These are phyloP conservation scores for Oostethus manadensis DNA, from an alignment of 2,113 vertebrate species.

Conservation along the genomic window DNA sequence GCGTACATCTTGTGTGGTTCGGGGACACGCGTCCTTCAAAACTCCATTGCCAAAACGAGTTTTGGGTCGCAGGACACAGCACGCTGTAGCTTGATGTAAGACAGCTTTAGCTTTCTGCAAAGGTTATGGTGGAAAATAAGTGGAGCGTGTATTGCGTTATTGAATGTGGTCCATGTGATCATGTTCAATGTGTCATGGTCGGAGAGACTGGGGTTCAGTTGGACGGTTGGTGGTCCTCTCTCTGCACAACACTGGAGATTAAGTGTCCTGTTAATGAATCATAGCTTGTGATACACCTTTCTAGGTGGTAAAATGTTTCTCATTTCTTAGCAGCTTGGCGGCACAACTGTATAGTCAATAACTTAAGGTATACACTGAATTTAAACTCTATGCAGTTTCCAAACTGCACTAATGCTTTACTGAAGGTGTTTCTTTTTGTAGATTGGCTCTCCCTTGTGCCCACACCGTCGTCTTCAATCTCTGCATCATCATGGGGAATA, in stretches of 20 bases:
- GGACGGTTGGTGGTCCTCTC: no score
- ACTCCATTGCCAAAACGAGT: neutral
- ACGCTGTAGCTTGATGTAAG: neutral
- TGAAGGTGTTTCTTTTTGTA: neutral
- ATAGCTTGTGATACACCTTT: no score
- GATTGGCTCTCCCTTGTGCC: neutral
- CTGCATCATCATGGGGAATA: constrained; percentile 6
- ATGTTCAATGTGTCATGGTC: neutral
- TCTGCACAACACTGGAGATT: no score
- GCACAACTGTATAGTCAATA: no score
- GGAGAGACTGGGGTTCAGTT: neutral
- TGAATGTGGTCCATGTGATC: neutral
- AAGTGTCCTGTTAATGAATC: no score
- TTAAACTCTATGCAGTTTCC: neutral
- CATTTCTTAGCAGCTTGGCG: no score
- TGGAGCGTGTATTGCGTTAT: neutral
- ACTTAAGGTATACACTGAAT: no score
- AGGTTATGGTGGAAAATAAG: neutral
- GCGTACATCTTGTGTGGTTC: neutral
- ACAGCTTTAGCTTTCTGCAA: neutral
- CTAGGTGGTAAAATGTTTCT: no score
- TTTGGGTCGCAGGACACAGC: neutral
- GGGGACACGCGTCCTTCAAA: no score
- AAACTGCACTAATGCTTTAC: neutral
- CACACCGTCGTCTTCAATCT: neutral